Evolutionary conservation across 2,888 invertebrate species (phyloP), one percentile per base, ranked within the genome.

Genomic region (Hybos culiciformis): DNA sequence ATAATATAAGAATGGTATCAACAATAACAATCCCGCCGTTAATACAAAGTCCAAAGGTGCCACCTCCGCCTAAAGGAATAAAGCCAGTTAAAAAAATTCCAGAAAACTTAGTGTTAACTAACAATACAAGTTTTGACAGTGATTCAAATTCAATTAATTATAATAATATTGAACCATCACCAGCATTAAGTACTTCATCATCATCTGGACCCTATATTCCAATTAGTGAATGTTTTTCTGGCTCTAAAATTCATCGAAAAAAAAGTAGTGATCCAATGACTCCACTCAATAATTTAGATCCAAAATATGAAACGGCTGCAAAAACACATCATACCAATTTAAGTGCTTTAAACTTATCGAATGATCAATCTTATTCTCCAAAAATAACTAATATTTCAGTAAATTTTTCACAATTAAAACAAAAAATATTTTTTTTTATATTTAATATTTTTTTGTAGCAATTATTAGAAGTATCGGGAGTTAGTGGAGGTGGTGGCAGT

Each of bases 161-260:
- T 37, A 39, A 54, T 44, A 59, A 55, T 42, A 63, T 66, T 33
- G 75, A 76, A 54, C 74, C 76, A 14, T 76, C 78, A 17, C 77
- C 78, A 11, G 70, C 75, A 43, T 71, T 77, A 39, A 78, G 78
- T 41, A 75, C 74, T 24, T 73, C 32, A 6, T n/a, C n/a, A 11
- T 58, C 75, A 52, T 80, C 86, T 9, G 85, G 86, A 18, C 86
- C 88, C 0, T 92, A 92, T 62, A 91, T 92, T 66, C 85, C 88
- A 8, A 87, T 92, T 53, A 90, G 87, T 42, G 91, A 92, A 66
- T 92, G 92, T 63, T 82, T 86, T 53, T 87, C 91, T 24, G 92
- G 92, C 40, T 76, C 74, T 39, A 71, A 78, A 5, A 61, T 62
- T 40, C 58, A 31, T 24, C 11, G 3, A 20, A 37, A 38, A 21